phyloP scores from a whole-genome alignment of 1,140 invertebrate species.

The Drosophila tristis region DNA sequence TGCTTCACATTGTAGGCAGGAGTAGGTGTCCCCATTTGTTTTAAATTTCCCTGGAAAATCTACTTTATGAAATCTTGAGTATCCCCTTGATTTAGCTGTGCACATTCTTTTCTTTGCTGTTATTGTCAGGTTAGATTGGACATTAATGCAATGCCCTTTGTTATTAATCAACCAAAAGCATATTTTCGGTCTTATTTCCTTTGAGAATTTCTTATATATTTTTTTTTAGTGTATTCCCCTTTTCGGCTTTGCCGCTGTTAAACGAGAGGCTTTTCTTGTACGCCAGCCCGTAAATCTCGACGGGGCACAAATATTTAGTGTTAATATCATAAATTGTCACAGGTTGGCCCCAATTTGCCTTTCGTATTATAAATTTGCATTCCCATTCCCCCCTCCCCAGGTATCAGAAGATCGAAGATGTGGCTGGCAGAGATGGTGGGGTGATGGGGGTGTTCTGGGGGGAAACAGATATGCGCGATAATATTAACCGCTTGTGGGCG shows the following conservation, averaged over 20 bases:
- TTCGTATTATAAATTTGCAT: conserved; percentile 73
- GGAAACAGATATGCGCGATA: not conserved
- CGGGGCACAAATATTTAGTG: conserved; percentile 82
- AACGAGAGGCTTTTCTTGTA: conserved; percentile 37
- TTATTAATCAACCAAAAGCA: too few relatives aligned
- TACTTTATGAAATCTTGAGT: too few relatives aligned
- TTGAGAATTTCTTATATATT: too few relatives aligned
- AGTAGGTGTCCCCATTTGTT: too few relatives aligned
- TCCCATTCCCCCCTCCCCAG: conserved; percentile 16
- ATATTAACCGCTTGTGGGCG: conserved; percentile 62
- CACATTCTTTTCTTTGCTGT: too few relatives aligned
- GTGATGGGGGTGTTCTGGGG: not conserved
- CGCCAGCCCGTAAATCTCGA: conserved; percentile 66
- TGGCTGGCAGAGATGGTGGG: not conserved
- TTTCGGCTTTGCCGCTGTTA: not conserved
- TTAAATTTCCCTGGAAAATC: too few relatives aligned
- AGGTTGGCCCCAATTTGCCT: conserved; percentile 81
- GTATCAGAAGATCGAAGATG: not conserved
- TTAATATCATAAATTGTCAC: conserved; percentile 83
- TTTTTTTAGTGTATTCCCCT: conserved; percentile 1
- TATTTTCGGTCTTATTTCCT: too few relatives aligned
- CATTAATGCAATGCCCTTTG: too few relatives aligned
- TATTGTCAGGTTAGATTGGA: too few relatives aligned
- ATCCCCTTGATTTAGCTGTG: too few relatives aligned
- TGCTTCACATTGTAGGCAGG: too few relatives aligned